Evolutionary conservation across 2,797 vertebrate species (phyloP), one percentile per base, ranked within the genome.

Genomic region (Esox lucius): DNA sequence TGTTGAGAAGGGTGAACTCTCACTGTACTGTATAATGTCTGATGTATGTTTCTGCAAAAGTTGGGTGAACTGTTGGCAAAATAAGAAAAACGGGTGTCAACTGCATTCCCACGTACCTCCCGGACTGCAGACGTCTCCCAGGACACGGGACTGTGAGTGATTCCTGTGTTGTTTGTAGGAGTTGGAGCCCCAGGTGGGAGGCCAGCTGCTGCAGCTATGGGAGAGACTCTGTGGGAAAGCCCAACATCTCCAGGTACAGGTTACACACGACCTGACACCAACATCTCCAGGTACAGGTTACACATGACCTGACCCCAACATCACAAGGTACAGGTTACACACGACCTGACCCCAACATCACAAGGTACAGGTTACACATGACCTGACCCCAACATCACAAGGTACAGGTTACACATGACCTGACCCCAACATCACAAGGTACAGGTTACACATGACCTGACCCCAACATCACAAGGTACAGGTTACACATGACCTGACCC

Each of bases 131-230:
- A 31, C 28, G 28, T 31, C 28, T 31, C 28, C 28, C 28, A 31
- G 28, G 28, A n/a, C n/a, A n/a, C n/a, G n/a, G n/a, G n/a, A 31
- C 19, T 11, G 11, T 49, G 22, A n/a, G n/a, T 51, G 26, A 39
- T 3, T n/a, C 8, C 12, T 31, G n/a, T 19, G 6, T 31, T 26
- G 4, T 53, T 11, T 76, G 49, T 72, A 97, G 96, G 97, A 98
- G 83, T 78, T 99, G 72, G 96, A 98, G 81, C 93, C 96, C 17
- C 94, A 94, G 68, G 90, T 95, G 80, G 97, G 96, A 77, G 90
- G 92, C 78, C 95, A 95, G 80, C 88, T 99, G 80, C 77, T 97
- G 72, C 90, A 92, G 71, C 90, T 97, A 76, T 98, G 97, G 97
- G 94, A 95, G 62, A 86, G 68, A 75, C 84, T 90, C 88, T 88